Conservation (phyloP, 2,113 vertebrate species). For the Drymodes brunneopygia region DNA sequence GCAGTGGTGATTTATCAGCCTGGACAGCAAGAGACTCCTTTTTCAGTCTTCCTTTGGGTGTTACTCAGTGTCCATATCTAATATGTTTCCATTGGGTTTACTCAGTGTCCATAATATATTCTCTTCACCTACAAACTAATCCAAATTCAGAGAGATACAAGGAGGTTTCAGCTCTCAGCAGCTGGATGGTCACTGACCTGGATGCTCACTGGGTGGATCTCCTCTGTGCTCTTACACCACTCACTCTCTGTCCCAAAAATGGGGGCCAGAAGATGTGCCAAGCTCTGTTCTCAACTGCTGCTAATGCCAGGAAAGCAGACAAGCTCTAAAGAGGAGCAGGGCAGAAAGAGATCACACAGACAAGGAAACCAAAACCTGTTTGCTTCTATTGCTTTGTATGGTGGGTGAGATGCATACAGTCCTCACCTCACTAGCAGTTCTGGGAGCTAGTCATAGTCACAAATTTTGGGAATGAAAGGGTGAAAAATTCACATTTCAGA, state of each 20-base stretch:
- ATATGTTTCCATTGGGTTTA: neutral
- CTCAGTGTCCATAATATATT: fast-evolving
- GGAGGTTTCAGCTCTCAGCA: neutral
- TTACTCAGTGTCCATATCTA: neutral
- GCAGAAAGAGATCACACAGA: neutral
- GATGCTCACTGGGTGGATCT: neutral
- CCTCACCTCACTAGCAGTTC: neutral
- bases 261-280: neutral
- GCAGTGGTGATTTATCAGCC: neutral
- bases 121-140: neutral
- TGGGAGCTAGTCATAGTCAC: neutral
- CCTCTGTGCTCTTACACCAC: neutral
- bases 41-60: neutral
- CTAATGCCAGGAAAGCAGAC: neutral
- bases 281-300: neutral
- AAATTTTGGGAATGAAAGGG: neutral
- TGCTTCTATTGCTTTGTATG: fast-evolving
- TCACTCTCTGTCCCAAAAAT: neutral
- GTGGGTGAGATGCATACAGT: neutral
- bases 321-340: neutral
- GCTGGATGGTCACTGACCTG: neutral
- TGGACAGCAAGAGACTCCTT: neutral
- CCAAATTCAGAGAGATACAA: neutral
- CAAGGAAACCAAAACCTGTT: neutral
- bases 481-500: neutral